phyloP scores from a whole-genome alignment of 2,888 invertebrate species.

The Drosophila meridiana region DNA sequence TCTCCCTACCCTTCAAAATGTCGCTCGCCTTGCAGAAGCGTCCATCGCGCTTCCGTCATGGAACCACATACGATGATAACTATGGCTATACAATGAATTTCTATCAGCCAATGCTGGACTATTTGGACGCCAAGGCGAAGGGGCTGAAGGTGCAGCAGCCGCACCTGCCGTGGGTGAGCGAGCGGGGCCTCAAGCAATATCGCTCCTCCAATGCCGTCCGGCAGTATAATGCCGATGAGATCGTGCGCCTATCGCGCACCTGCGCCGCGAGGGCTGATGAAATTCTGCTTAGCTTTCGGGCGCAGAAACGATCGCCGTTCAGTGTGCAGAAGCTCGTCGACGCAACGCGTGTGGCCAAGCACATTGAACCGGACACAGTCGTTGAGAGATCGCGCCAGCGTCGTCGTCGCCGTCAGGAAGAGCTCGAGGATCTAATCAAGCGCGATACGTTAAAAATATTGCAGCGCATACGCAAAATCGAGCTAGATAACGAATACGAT shows the following conservation, averaged over 20 bases:
- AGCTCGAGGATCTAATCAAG: slow-evolving; percentile 88
- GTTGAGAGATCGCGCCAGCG: slow-evolving; percentile 85
- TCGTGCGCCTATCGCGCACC: slow-evolving; percentile 88
- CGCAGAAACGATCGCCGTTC: slow-evolving; percentile 85
- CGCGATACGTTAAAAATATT: slow-evolving; percentile 82
- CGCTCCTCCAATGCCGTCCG: slow-evolving; percentile 88
- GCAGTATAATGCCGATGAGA: slow-evolving; percentile 89
- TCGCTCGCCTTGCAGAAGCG: slow-evolving; percentile 83
- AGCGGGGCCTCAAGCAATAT: slow-evolving; percentile 89
- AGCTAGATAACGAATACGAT: slow-evolving; percentile 86
- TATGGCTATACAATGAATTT: slow-evolving; percentile 93
- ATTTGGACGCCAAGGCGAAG: slow-evolving; percentile 89
- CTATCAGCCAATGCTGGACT: slow-evolving; percentile 95
- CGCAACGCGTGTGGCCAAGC: slow-evolving; percentile 85
- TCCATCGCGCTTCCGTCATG: slow-evolving; percentile 81
- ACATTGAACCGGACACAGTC: slow-evolving; percentile 85
- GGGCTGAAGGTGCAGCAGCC: slow-evolving; percentile 85
- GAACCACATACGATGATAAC: slow-evolving; percentile 91
- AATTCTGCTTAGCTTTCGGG: slow-evolving; percentile 86
- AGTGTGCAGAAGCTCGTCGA: slow-evolving; percentile 86
- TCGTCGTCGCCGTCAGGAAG: slow-evolving; percentile 84
- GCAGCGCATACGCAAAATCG: slow-evolving; percentile 84
- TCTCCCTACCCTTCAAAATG: slow-evolving; percentile 61
- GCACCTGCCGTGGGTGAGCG: slow-evolving; percentile 91
- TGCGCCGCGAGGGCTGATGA: slow-evolving; percentile 90